phyloP scores from a whole-genome alignment of 2,113 vertebrate genomes.

The Heterotilapia buettikoferi region DNA sequence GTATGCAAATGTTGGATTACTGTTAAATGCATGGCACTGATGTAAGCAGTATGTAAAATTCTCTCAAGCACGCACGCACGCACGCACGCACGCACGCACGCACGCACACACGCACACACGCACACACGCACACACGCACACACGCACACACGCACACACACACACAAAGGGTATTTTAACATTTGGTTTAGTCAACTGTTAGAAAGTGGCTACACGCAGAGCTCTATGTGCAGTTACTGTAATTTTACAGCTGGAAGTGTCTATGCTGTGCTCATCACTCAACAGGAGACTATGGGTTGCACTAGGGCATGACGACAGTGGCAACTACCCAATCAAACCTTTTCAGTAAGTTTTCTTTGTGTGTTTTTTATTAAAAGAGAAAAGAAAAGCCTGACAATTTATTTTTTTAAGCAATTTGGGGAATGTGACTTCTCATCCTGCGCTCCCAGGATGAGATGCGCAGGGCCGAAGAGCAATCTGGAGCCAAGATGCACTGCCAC shows the following conservation, averaged over 20 bases:
- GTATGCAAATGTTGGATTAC: not conserved
- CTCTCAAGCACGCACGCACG: fast-evolving
- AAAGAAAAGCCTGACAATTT: not conserved
- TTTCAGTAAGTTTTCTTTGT: not conserved
- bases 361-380: not conserved
- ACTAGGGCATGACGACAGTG: not conserved
- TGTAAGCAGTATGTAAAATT: not conserved
- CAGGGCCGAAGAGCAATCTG: not conserved
- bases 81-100: fast-evolving
- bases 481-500: not conserved
- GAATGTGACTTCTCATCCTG: not conserved
- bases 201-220: not conserved
- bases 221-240: not conserved
- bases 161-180: not conserved
- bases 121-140: too few relatives aligned
- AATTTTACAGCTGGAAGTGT: not conserved
- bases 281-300: not conserved
- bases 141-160: fast-evolving
- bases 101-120: fast-evolving
- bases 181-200: not conserved
- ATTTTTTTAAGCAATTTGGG: not conserved
- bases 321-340: not conserved
- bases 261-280: not conserved
- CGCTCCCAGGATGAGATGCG: not conserved
- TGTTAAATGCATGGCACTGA: not conserved